Evolutionary conservation across 2,888 invertebrate species (phyloP), one percentile per base, ranked within the genome.

Genomic region (Brenthis daphne): DNA sequence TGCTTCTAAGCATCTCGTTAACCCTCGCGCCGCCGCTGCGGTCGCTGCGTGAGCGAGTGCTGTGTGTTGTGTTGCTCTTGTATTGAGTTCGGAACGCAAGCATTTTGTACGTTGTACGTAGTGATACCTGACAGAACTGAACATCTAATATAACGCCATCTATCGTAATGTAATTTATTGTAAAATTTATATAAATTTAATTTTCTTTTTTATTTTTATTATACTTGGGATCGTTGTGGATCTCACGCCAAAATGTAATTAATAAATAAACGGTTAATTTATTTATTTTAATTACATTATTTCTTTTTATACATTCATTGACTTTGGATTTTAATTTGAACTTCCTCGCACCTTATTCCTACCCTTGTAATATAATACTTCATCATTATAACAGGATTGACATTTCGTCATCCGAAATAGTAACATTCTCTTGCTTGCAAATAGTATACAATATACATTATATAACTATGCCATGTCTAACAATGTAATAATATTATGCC

Each of bases 231-330:
- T 92, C 93, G 89, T 90, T 90, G 89, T 92, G 92, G 92, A 92
- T 90, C 92, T 92, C 92, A 89, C 84, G 89, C 91, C 92, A 90
- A 86, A 81, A 89, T 92, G 93, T 93, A 93, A 92, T 93, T 92
- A 92, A 93, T 93, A 93, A 93, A 93, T 93, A 93, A 93, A 93
- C 91, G 85, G 89, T 90, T 93, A 92, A 93, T 93, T 93, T 93
- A 93, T 93, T 93, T 93, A 93, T 93, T 93, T 93, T 91, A 93
- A 93, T 93, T 93, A 93, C 93, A 93, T 86, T 82, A 87, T 89
- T 92, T 93, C 91, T 92, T 93, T 90, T 90, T 91, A 89, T 90
- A 91, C 88, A 86, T 80, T 82, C 82, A 80, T 85, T 85, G 88
- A 83, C 83, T 89, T 89, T 88, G 83, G 85, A 85, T 87, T 86